Conservation (phyloP, 2,888 invertebrate species). For the Thecocarcelia acutangulata region DNA sequence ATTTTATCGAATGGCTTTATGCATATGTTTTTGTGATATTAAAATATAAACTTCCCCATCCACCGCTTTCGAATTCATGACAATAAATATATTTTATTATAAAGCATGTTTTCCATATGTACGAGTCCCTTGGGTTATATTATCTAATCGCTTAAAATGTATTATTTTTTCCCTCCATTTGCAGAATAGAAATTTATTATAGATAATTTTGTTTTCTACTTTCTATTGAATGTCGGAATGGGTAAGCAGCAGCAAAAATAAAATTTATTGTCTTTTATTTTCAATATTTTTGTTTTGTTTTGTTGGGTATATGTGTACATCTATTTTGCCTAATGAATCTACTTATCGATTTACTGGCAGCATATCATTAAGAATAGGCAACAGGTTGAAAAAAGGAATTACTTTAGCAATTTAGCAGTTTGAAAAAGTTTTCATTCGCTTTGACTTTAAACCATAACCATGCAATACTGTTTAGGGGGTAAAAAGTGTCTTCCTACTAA, state of each 20-base stretch:
- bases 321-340: no score
- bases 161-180: constrained; percentile 22
- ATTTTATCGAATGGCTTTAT: constrained; percentile 6
- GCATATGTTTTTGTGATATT: constrained; percentile 10
- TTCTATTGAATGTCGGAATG: background rate
- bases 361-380: no score
- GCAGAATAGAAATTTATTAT: constrained; percentile 11
- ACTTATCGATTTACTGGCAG: no score
- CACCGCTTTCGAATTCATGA: no score
- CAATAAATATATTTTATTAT: constrained; percentile 4
- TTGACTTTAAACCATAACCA: no score
- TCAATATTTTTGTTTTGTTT: no score
- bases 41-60: background rate
- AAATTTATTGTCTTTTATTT: background rate
- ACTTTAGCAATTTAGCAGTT: no score
- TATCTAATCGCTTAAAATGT: constrained; percentile 73
- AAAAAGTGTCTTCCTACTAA: no score
- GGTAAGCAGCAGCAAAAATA: background rate
- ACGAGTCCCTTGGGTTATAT: constrained; percentile 77
- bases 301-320: no score
- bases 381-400: no score
- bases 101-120: constrained; percentile 31
- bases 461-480: no score
- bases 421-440: no score
- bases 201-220: background rate